These are phyloP conservation scores for Heliconius eleuchia DNA, from an alignment of 1,140 invertebrate genomes.

Conservation along the genomic window DNA sequence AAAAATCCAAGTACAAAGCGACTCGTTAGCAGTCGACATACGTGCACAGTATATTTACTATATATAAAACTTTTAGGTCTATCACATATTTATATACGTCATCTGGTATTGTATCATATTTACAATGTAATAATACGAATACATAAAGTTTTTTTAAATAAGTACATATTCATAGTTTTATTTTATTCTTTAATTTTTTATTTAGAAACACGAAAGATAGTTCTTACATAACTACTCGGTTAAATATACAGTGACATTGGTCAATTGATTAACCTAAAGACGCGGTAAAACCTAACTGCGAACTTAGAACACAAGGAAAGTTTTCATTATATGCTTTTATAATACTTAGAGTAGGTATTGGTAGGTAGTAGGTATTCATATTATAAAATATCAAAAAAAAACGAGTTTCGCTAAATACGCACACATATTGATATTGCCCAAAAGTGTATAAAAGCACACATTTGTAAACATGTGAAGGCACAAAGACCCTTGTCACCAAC, in stretches of 20 bases:
- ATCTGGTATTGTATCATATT: neutral
- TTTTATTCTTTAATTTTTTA: neutral
- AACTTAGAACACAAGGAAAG: too few species aligned
- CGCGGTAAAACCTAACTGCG: too few species aligned
- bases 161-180: neutral
- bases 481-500: conserved; percentile 49
- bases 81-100: neutral
- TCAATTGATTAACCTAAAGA: too few species aligned
- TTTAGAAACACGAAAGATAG: too few species aligned
- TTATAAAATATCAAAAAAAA: neutral
- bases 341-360: neutral
- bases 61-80: neutral
- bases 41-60: conserved; percentile 27
- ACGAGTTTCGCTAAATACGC: neutral
- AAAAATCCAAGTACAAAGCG: conserved; percentile 30
- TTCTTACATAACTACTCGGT: neutral
- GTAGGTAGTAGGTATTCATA: too few species aligned
- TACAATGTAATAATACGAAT: neutral
- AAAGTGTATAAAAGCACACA: conserved; percentile 37
- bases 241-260: too few species aligned
- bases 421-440: conserved; percentile 11
- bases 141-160: neutral
- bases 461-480: conserved; percentile 51
- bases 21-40: conserved; percentile 34
- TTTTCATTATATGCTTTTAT: neutral